Base-by-base conservation (phyloP, 2,888 invertebrate species). In the Caenorhabditis sp. region DNA sequence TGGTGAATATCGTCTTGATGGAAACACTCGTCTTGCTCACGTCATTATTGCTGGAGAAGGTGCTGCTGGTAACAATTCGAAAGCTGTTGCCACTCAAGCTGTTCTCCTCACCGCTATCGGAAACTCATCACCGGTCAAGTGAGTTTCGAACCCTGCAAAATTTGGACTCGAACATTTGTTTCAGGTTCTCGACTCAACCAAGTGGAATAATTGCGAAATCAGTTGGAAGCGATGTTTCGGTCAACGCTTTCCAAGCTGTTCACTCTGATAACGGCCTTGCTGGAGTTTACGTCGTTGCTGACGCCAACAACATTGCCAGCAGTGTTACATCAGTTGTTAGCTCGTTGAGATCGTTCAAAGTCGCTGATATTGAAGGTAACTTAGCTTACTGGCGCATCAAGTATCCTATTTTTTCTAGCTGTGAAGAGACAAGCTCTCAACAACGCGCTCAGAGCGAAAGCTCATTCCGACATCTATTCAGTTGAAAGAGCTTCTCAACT, bases 241-340 rank as follows among this genome's bases (percentile, higher is more conserved):
- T 64, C 55, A 77, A 69, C 27, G 75, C 73, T 5, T 78, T 70
- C 76, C 76, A 76, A 51, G 65, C 76, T 1, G 73, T 78, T 17
- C 75, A 79, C 49, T 64, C 66, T 12, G 81, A 77, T 62, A 59
- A 68, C 26, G 85, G 86, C 55, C 71, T 86, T 3, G 83, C 76
- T 19, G 86, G 86, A 51, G 78, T 85, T 21, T 84, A 86, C 66
- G 21, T 86, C 23, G 79, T 78, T 12, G 77, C 79, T 5, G 81
- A 85, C 6, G 81, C 79, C 5, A 10, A 62, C 23, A 58, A 79
- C 17, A 68, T 75, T 24, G 69, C 65, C 10, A 66, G 69, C 6
- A 63, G 61, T 36, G 77, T 86, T 21, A 51, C 69, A 14, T 66
- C 77, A 21, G 82, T 82, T 31, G 79, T 74, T 17, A 66, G 67